A percentile compares a stretch with the other conserved stretches of the same genome.
Evolutionary conservation across 1,140 invertebrate species (phyloP).

Genomic region (Leptinotarsa defecta): DNA sequence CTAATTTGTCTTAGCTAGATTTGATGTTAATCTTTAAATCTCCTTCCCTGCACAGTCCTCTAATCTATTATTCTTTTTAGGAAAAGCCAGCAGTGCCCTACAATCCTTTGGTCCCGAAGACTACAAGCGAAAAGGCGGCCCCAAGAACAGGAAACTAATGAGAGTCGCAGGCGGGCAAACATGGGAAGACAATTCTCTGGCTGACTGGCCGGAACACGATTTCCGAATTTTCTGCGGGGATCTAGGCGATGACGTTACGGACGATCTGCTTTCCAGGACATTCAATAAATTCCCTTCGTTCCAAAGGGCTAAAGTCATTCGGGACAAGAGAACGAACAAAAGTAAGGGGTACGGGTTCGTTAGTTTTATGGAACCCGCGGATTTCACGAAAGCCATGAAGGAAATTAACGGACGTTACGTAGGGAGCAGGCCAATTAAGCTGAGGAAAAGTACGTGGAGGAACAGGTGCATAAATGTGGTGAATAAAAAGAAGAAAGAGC

Average conservation of each 20-base stretch:
- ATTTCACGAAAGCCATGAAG: conserved; percentile 98
- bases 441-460: conserved; percentile 96
- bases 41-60: too few species aligned
- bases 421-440: conserved; percentile 97
- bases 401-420: conserved; percentile 98
- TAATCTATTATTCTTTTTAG: neutral
- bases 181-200: conserved; percentile 91
- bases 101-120: conserved; percentile 58
- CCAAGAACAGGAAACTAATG: conserved; percentile 77
- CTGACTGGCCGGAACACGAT: conserved; percentile 96
- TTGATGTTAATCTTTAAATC: too few species aligned
- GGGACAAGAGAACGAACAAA: conserved; percentile 97
- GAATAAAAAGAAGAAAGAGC: conserved; percentile 94
- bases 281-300: conserved; percentile 97
- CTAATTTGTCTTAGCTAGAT: neutral
- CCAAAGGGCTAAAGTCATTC: conserved; percentile 90
- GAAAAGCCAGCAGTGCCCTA: conserved; percentile 61
- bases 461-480: conserved; percentile 92
- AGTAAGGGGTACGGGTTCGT: conserved; percentile 99
- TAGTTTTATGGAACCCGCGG: conserved; percentile 96
- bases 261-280: conserved; percentile 89
- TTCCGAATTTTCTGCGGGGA: conserved; percentile 99
- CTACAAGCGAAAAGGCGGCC: conserved; percentile 56
- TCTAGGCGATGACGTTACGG: conserved; percentile 98
- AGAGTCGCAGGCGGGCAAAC: conserved; percentile 86